Evolutionary conservation across 1,140 invertebrate species (phyloP).

Genomic region (Psilanteris sp.): DNA sequence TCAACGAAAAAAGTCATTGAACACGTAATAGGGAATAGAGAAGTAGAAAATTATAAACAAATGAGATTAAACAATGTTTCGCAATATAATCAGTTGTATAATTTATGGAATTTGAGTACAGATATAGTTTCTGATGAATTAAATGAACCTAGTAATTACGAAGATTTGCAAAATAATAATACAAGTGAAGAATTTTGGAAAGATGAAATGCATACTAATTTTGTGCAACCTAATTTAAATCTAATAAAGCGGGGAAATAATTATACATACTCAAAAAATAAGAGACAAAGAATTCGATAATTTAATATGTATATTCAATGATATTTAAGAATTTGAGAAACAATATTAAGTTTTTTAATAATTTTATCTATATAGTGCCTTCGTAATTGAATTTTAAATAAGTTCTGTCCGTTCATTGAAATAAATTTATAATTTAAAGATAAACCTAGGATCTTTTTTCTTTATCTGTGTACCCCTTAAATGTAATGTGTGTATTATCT

Average conservation of each 20-base stretch:
- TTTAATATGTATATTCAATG: too few species aligned
- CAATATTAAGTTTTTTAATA: not conserved
- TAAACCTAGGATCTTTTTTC: conserved; percentile 5
- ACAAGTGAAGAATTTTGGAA: too few species aligned
- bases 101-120: conserved; percentile 2
- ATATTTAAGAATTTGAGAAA: not conserved
- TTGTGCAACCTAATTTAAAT: too few species aligned
- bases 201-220: too few species aligned
- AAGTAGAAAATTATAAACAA: not conserved
- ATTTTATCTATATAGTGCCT: too few species aligned
- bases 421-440: conserved; percentile 22
- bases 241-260: too few species aligned
- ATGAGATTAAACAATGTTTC: not conserved
- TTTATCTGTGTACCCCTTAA: not conserved
- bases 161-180: too few species aligned
- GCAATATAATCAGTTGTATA: not conserved
- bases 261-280: too few species aligned
- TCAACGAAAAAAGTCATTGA: conserved; percentile 24
- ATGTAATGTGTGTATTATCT: conserved; percentile 46
- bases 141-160: not conserved
- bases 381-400: conserved; percentile 8
- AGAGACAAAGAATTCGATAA: too few species aligned
- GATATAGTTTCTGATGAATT: not conserved
- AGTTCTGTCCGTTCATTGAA: conserved; percentile 34
- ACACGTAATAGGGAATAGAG: conserved; percentile 3